Evolutionary conservation across 2,797 vertebrate species (phyloP).

Genomic region (Anomalospiza imberbis): DNA sequence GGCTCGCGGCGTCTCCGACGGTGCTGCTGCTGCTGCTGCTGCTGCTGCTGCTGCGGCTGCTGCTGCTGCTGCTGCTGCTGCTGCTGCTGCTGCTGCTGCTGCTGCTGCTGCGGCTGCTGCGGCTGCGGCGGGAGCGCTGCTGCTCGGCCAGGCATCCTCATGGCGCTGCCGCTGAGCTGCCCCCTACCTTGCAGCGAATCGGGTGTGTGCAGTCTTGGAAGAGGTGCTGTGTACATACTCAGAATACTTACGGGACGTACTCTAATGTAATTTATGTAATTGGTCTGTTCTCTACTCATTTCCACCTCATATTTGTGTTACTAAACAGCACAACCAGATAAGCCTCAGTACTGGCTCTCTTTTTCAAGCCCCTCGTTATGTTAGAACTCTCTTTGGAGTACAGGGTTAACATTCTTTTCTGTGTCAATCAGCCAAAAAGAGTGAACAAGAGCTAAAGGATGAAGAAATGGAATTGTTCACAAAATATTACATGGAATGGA

Average conservation of each 20-base stretch:
- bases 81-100: rapidly evolving
- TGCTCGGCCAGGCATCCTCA: rapidly evolving
- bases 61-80: rapidly evolving
- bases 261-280: rapidly evolving
- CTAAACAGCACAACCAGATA: not conserved
- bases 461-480: constrained; percentile 92
- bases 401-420: not conserved
- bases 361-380: rapidly evolving
- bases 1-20: rapidly evolving
- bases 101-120: rapidly evolving
- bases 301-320: rapidly evolving
- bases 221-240: not conserved
- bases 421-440: constrained; percentile 79
- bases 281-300: not conserved
- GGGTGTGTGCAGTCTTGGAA: not conserved
- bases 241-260: rapidly evolving
- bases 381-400: not conserved
- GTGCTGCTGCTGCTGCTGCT: rapidly evolving
- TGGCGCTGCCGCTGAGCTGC: rapidly evolving
- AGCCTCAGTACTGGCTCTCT: not conserved
- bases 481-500: constrained; percentile 92
- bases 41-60: rapidly evolving
- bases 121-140: rapidly evolving
- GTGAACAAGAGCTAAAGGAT: constrained; percentile 87
- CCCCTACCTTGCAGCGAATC: rapidly evolving